phyloP scores from a whole-genome alignment of 2,888 invertebrate genomes.

The Actias luna region DNA sequence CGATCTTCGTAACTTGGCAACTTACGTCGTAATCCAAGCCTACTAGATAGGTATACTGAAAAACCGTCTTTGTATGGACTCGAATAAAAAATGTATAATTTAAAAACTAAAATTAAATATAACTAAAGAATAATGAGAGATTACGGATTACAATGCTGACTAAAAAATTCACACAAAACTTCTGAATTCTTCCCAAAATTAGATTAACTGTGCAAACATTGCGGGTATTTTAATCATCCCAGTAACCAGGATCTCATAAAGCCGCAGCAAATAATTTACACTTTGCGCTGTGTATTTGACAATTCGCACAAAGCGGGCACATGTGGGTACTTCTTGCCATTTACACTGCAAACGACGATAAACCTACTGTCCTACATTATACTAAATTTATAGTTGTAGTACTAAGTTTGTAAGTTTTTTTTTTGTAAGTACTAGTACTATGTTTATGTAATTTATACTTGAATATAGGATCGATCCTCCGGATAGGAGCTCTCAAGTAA shows the following conservation, averaged over 20 bases:
- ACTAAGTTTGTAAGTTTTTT: too few species aligned
- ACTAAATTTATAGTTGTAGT: background rate
- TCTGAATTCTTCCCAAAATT: background rate
- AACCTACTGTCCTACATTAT: background rate
- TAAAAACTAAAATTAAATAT: too few species aligned
- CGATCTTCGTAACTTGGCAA: too few species aligned
- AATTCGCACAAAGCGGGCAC: background rate
- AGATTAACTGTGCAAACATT: background rate
- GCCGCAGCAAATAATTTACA: background rate
- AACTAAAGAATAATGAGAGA: background rate
- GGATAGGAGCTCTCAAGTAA: too few species aligned
- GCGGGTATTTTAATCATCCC: background rate
- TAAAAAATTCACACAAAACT: background rate
- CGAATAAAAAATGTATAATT: too few species aligned
- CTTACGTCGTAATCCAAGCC: too few species aligned
- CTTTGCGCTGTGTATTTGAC: background rate
- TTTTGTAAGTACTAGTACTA: too few species aligned
- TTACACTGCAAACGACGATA: background rate
- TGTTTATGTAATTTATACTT: too few species aligned
- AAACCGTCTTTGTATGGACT: too few species aligned
- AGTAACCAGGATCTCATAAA: background rate
- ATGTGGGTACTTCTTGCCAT: background rate
- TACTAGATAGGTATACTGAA: too few species aligned
- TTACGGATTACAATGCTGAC: background rate
- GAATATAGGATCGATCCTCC: too few species aligned